Evolutionary conservation across 2,113 vertebrate species (phyloP).

Genomic region (Perccottus glenii): DNA sequence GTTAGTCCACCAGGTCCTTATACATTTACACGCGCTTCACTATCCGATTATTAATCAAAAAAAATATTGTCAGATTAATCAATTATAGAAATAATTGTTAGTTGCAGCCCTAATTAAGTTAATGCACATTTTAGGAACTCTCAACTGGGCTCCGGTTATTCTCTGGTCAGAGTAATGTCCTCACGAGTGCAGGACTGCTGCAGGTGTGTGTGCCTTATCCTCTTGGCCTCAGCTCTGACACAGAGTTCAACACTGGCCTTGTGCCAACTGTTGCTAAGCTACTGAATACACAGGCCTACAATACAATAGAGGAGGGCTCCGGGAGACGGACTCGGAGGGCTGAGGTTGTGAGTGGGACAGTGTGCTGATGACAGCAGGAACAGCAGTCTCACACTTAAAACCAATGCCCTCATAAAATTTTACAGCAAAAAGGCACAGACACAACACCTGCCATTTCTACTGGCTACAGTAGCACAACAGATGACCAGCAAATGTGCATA

Average conservation of each 20-base stretch:
- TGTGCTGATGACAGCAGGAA: constrained; percentile 48
- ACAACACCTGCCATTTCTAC: constrained; percentile 54
- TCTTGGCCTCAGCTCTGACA: constrained; percentile 48
- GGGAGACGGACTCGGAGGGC: constrained; percentile 37
- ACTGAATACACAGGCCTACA: constrained; percentile 64
- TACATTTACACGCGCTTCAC: no score
- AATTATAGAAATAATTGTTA: no score
- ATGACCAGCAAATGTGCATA: constrained; percentile 25
- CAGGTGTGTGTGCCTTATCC: constrained; percentile 20
- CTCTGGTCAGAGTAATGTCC: constrained; percentile 3
- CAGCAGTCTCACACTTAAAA: constrained; percentile 43
- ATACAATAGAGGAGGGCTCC: constrained; percentile 59
- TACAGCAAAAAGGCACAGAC: constrained; percentile 20
- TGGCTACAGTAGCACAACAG: constrained; percentile 32
- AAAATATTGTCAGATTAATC: no score
- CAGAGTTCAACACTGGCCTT: constrained; percentile 49
- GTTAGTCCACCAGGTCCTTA: no score
- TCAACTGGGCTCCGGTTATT: not conserved
- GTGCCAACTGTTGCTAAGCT: constrained; percentile 71
- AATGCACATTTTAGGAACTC: no score
- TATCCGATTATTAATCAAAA: no score
- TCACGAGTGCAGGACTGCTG: constrained; percentile 10
- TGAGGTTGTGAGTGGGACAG: constrained; percentile 37
- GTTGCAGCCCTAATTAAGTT: no score
- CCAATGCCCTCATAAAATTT: constrained; percentile 43